Evolutionary conservation across 2,888 invertebrate genomes (phyloP), one percentile per base, ranked within the genome.

Genomic region (Polietes domitor): DNA sequence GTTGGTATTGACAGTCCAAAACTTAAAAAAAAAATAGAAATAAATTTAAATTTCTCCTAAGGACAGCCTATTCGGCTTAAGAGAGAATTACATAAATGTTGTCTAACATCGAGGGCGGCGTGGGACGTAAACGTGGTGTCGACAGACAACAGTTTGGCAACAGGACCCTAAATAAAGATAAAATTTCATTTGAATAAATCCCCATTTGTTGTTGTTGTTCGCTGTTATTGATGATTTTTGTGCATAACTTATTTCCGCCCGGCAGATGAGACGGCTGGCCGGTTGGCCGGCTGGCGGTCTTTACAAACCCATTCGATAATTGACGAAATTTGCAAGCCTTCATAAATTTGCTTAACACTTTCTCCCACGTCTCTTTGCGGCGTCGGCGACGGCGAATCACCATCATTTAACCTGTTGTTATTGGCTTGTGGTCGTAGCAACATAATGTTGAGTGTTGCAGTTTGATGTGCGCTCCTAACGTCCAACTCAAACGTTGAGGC

Each of bases 111-210:
- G 4, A 53, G 3, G 50, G 19, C 19, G 9, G 15, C 6, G 6
- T 41, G 41, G 41, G 37, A 6, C n/a, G 32, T 0, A n/a, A 37
- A 32, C n/a, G n/a, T n/a, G 32, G 10, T 24, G 17, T n/a, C n/a
- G n/a, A n/a, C n/a, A n/a, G n/a, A n/a, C n/a, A n/a, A 43, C 0
- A 68, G 68, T 24, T 41, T 24, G 43, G 24, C 41, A 68, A 17
- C 24, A 21, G 21, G 26, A 61, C 32, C 37, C 43, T 68, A 68
- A 68, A 68, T 68, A 43, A 68, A 68, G 68, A 68, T 43, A 68
- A 68, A 68, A 43, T 68, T 68, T 68, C 68, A 68, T 68, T 68
- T 68, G 43, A 68, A 68, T 43, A 43, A 68, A 68, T 68, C 68
- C 68, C n/a, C 32, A 1, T 21, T 41, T 65, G 7, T 41, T 28